These are phyloP conservation scores for Phenacoccus solenopsis DNA, from an alignment of 1,140 invertebrate genomes.

Conservation along the genomic window DNA sequence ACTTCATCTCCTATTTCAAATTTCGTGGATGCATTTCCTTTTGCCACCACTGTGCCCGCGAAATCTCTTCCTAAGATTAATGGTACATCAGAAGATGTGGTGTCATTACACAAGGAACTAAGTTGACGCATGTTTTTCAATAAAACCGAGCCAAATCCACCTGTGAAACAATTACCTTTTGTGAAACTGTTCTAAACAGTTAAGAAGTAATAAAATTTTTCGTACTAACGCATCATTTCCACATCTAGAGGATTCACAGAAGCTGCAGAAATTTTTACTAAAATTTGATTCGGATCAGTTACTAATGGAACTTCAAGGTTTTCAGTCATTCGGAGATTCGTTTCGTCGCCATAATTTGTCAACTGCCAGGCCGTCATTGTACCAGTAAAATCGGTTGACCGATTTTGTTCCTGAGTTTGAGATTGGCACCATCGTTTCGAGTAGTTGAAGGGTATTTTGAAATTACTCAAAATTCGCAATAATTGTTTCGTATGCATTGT, in stretches of 20 bases:
- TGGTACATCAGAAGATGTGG: slow-evolving; percentile 55
- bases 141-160: slow-evolving; percentile 57
- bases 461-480: neutral
- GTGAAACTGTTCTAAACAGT: neutral
- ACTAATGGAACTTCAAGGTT: slow-evolving; percentile 53
- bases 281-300: slow-evolving; percentile 51
- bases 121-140: slow-evolving; percentile 49
- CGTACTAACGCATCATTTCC: slow-evolving; percentile 55
- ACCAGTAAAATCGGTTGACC: neutral
- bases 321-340: slow-evolving; percentile 47
- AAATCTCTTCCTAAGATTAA: slow-evolving; percentile 76
- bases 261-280: slow-evolving; percentile 66
- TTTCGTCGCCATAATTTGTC: slow-evolving; percentile 54
- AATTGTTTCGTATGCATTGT: neutral
- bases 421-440: neutral
- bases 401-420: neutral
- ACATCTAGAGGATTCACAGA: slow-evolving; percentile 88
- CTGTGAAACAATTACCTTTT: slow-evolving; percentile 37
- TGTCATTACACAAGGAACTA: slow-evolving; percentile 23
- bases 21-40: slow-evolving; percentile 47
- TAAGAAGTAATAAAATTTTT: neutral
- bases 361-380: slow-evolving; percentile 61
- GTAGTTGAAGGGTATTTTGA: neutral
- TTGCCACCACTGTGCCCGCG: slow-evolving; percentile 58
- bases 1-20: slow-evolving; percentile 58